Base-by-base conservation (phyloP, 2,113 vertebrate genomes). In the Podarcis muralis region DNA sequence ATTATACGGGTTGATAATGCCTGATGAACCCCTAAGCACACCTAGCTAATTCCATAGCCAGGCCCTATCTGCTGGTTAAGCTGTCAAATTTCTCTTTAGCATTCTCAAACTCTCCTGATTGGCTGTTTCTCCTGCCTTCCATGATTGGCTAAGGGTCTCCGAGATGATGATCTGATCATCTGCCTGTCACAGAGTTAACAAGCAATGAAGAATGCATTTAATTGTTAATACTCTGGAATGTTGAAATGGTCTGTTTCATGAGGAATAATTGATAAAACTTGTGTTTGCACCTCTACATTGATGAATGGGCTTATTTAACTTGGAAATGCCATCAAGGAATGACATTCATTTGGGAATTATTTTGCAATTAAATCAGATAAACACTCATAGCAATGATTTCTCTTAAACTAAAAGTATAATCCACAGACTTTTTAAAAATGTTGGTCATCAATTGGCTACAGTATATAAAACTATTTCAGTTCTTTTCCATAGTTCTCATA, bases 341-440 rank as follows among this genome's bases (percentile, higher is more conserved):
- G 48, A 62, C 75, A 86, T 27, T 35, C 85, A 66, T 66, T 32
- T 66, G 75, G 62, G 75, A 78, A 48, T 68, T 78, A 59, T 78
- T 48, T 68, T 43, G 18, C 37, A 23, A 86, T 78, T 78, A 78
- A 48, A 27, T 48, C 66, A 62, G 2, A 66, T 78, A 78, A 86
- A 86, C 35, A 79, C 13, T 11, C 11, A 68, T 66, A 78, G 59
- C 18, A 48, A 66, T 32, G 75, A 27, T 75, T 48, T 78, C 62
- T 78, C 48, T 62, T 78, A 68, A 77, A 86, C 40, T 86, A 43
- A 48, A 20, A 48, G 27, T 68, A 79, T 78, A 86, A 68, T 86
- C 66, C 75, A 78, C 4, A 15, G 23, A 68, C 25, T 79, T 78
- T 83, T 77, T 69, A 9, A 78, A 53, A 53, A 53, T 30, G 59